These are phyloP conservation scores for Girardia tigrina DNA, from an alignment of 2,888 invertebrate genomes.

Conservation along the genomic window DNA sequence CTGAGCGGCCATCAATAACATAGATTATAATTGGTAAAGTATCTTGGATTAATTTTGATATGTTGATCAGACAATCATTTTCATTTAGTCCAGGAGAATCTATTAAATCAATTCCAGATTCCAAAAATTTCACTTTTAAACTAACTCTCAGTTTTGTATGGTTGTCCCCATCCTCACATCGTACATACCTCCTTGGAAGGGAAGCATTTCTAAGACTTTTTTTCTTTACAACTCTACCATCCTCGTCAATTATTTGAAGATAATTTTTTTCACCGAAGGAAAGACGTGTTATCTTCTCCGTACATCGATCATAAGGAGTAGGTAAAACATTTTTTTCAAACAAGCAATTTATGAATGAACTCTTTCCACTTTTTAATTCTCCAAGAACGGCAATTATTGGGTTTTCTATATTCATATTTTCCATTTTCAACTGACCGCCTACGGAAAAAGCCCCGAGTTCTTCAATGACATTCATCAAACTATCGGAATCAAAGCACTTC, in stretches of 20 bases:
- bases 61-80: neutral
- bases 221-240: neutral
- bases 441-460: neutral
- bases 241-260: neutral
- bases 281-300: neutral
- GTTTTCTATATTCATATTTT: neutral
- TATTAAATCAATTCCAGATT: slow-evolving; percentile 30
- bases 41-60: slow-evolving; percentile 12
- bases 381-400: slow-evolving; percentile 14
- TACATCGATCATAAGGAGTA: neutral
- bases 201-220: neutral
- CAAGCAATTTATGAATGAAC: slow-evolving; percentile 28
- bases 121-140: neutral
- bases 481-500: neutral
- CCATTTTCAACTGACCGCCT: neutral
- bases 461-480: neutral
- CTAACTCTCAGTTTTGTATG: neutral
- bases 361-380: slow-evolving; percentile 29
- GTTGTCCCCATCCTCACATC: neutral
- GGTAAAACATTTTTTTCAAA: neutral
- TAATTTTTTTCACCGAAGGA: neutral
- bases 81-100: slow-evolving; percentile 29
- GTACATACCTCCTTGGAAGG: neutral
- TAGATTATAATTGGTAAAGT: slow-evolving; percentile 28
- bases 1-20: slow-evolving; percentile 27